Conservation (phyloP, 2,888 invertebrate species). For the Mesodorylaimus sp. region DNA sequence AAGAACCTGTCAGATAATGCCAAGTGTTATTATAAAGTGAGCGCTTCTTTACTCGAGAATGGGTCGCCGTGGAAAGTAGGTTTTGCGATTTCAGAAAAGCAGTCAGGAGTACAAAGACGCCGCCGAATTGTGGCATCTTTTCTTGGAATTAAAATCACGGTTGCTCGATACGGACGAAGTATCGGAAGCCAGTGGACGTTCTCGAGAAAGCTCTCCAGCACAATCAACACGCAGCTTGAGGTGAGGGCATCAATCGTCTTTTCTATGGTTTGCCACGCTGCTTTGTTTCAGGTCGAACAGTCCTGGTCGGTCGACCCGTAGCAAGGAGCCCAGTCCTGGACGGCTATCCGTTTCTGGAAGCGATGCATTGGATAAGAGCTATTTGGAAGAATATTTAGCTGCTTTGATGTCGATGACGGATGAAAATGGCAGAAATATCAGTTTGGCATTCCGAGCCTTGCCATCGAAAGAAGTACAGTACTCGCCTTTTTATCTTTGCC, state of each 20-base stretch:
- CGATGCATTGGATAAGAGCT: slow-evolving; percentile 46
- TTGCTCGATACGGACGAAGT: slow-evolving; percentile 28
- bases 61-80: too few relatives aligned
- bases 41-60: not conserved
- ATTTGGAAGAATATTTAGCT: slow-evolving; percentile 72
- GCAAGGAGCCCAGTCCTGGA: slow-evolving; percentile 8
- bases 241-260: slow-evolving; percentile 2
- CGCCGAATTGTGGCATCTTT: slow-evolving; percentile 64
- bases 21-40: slow-evolving; percentile 70
- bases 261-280: not conserved
- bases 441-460: slow-evolving; percentile 68
- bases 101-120: slow-evolving; percentile 75
- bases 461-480: slow-evolving; percentile 57
- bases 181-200: slow-evolving; percentile 14
- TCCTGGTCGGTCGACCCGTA: slow-evolving; percentile 6
- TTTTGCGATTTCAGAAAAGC: slow-evolving; percentile 41
- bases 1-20: slow-evolving; percentile 80
- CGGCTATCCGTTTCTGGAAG: slow-evolving; percentile 12
- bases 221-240: slow-evolving; percentile 8
- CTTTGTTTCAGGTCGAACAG: slow-evolving; percentile 10
- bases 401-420: slow-evolving; percentile 70
- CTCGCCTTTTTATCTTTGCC: not conserved
- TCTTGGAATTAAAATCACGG: slow-evolving; percentile 44
- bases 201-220: slow-evolving; percentile 4
- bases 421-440: slow-evolving; percentile 55